Base-by-base conservation (phyloP, 2,797 vertebrate genomes). In the Sardinella longiceps region DNA sequence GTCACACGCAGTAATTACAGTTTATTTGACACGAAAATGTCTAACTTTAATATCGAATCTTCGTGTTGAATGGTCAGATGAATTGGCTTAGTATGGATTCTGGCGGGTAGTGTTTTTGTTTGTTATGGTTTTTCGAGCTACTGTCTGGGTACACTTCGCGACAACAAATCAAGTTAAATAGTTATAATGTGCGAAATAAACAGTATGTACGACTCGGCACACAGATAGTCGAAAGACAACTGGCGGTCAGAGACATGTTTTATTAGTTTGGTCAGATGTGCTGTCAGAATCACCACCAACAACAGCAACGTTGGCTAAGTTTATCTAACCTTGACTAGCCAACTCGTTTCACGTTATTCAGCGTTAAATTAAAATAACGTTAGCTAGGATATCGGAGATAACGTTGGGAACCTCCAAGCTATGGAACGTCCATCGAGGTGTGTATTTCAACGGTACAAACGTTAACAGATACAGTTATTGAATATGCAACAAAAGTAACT, bases 31-130 rank as follows among this genome's bases (percentile, higher is more conserved):
- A 15, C 5, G 12, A 23, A 63, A 70, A n/a, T 20, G 25, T 10
- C 9, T 23, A 37, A 37, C 45, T 18, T 48, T 43, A 51, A 25
- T 45, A 23, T 82, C 86, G 89, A 93, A 94, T 91, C 90, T 23
- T 80, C 39, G 63, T n/a, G 50, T 25, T 5, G 1, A 6, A 88
- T 51, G 25, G 80, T 87, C 80, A 89, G 80, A 51, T 87, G 46
- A 0, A 50, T 90, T 85, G 87, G 83, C 84, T 37, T 39, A 0
- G 89, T 89, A 94, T 90, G 94, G 90, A 88, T 93, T 94, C 89
- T 25, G 91, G 95, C 95, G 95, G 92, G 93, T 84, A 4, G 39
- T 43, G 39, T 43, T 43, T 2, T 6, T 2, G 39, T 43, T 86
- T 80, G 3, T 90, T 4, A 33, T 14, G 48, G 48, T 70, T 12